Evolutionary conservation across 2,888 invertebrate species (phyloP).

Genomic region (Drosophila phalerata): DNA sequence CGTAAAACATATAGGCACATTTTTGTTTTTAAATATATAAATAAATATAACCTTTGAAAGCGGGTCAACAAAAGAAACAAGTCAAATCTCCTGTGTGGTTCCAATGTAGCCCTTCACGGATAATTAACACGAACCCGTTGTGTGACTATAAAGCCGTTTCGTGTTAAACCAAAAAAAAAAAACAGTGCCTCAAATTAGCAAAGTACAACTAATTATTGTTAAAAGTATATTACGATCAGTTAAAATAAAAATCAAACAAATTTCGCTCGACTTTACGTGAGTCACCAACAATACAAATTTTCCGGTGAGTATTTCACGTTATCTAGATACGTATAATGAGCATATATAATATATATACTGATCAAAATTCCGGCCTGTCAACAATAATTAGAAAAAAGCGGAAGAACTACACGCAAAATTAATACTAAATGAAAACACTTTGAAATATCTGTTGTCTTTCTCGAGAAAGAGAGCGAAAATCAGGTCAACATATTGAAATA

Average conservation of each 20-base stretch:
- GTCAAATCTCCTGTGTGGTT: conserved; percentile 56
- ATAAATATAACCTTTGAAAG: conserved; percentile 12
- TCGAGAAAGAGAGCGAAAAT: conserved; percentile 38
- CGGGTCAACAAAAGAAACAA: conserved; percentile 29
- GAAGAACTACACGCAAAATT: conserved; percentile 6
- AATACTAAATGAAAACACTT: conserved; percentile 5
- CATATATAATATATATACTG: conserved; percentile 1
- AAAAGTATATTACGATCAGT: conserved; percentile 17
- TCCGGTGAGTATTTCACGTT: conserved; percentile 71
- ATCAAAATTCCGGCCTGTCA: conserved; percentile 7
- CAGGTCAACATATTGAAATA: conserved; percentile 49
- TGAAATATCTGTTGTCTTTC: conserved; percentile 10
- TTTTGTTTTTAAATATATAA: conserved; percentile 13
- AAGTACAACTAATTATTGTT: conserved; percentile 42
- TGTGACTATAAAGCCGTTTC: conserved; percentile 79
- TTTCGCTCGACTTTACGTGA: conserved; percentile 48
- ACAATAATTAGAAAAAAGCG: conserved; percentile 14
- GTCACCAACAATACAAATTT: conserved; percentile 71
- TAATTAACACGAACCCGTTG: conserved; percentile 82
- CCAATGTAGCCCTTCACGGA: conserved; percentile 83
- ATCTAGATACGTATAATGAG: conserved; percentile 10
- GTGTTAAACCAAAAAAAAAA: conserved; percentile 69
- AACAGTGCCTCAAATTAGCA: conserved; percentile 44
- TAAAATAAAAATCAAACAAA: conserved; percentile 15
- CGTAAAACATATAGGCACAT: conserved; percentile 24